Evolutionary conservation across 2,888 invertebrate genomes (phyloP).

Genomic region (Nomada fabriciana): DNA sequence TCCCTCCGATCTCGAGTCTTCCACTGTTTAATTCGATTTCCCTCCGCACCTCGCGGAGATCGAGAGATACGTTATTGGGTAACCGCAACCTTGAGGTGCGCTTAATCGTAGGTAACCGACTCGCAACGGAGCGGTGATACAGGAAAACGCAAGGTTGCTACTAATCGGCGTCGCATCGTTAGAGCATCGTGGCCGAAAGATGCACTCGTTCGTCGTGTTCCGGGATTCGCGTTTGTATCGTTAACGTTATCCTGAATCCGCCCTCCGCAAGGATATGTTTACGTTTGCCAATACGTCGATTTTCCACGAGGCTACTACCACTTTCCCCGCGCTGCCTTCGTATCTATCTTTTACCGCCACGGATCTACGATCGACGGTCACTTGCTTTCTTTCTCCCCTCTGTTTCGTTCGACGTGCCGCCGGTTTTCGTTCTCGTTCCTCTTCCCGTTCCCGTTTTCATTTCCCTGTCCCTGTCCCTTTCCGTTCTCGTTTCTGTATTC

Average conservation of each 20-base stretch:
- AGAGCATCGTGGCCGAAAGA: constrained; percentile 33
- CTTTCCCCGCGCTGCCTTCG: not conserved
- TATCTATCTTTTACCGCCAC: too few species aligned
- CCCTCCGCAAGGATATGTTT: not conserved
- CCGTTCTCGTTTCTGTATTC: too few species aligned
- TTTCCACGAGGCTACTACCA: not conserved
- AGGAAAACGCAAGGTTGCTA: constrained; percentile 64
- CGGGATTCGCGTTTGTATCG: not conserved
- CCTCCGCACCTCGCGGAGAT: constrained; percentile 41
- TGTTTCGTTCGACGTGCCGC: not conserved
- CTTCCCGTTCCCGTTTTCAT: not conserved
- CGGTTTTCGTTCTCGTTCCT: not conserved
- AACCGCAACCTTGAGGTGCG: constrained; percentile 75
- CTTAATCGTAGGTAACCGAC: constrained; percentile 72
- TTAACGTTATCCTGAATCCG: not conserved
- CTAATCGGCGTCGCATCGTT: constrained; percentile 24
- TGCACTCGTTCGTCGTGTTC: constrained; percentile 18
- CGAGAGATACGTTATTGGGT: constrained; percentile 73
- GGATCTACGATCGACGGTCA: not conserved
- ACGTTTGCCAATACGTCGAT: not conserved
- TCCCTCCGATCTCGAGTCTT: constrained; percentile 4
- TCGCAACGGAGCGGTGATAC: constrained; percentile 42
- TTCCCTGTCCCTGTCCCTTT: too few species aligned
- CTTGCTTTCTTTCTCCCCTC: constrained; percentile 3
- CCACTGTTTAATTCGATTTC: constrained; percentile 16